A percentile compares a stretch with the other conserved stretches of the same genome.
Evolutionary conservation across 1,140 invertebrate species (phyloP).

Genomic region (Chrysomallon squamiferum): DNA sequence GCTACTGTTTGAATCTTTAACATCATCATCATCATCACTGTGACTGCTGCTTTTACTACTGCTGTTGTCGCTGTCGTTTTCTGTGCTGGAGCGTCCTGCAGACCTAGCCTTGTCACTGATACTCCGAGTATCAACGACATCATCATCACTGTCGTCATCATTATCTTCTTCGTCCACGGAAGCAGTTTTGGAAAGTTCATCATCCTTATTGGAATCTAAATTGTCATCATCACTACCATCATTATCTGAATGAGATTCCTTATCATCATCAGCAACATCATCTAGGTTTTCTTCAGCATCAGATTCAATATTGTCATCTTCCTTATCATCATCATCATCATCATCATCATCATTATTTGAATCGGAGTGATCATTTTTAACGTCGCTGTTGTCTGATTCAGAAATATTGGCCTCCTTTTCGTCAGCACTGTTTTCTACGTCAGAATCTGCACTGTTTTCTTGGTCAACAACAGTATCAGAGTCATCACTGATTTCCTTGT

Average conservation of each 20-base stretch:
- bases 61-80: neutral
- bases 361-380: no score
- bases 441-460: no score
- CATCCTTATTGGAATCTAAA: neutral
- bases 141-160: neutral
- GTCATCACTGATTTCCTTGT: no score
- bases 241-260: neutral
- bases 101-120: neutral
- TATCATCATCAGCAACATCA: neutral
- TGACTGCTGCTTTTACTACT: neutral
- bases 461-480: no score
- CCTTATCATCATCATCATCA: no score
- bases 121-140: neutral
- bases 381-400: no score
- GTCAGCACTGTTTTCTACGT: no score
- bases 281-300: neutral
- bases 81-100: neutral
- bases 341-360: no score
- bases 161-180: neutral
- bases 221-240: neutral
- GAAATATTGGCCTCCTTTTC: no score
- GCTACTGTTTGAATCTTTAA: neutral
- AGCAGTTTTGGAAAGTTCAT: neutral
- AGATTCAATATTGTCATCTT: no score
- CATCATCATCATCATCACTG: neutral